phyloP scores from a whole-genome alignment of 2,113 vertebrate species.

The Fulica atra region DNA sequence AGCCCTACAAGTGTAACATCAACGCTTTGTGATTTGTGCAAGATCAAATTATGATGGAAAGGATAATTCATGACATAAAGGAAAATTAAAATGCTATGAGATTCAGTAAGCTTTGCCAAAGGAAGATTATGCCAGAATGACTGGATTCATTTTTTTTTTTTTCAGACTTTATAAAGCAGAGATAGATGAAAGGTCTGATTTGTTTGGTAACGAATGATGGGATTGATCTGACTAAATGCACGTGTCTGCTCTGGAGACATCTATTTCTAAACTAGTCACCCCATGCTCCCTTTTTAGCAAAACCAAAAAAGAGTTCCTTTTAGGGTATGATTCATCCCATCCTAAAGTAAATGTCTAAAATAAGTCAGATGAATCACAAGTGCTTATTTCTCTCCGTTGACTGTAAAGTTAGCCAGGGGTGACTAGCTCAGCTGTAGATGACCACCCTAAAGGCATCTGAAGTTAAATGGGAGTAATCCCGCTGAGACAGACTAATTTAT shows the following conservation, averaged over 20 bases:
- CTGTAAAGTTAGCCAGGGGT: neutral
- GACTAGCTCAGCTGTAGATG: neutral
- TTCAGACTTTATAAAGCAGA: neutral
- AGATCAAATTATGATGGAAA: neutral
- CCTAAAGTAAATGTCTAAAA: neutral
- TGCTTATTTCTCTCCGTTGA: neutral
- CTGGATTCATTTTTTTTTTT: neutral
- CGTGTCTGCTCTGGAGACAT: neutral
- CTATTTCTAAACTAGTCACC: neutral
- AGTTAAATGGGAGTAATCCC: neutral
- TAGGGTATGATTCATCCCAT: neutral
- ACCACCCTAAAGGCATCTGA: constrained; percentile 14
- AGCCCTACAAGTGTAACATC: neutral
- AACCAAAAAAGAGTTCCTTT: neutral
- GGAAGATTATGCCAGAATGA: neutral
- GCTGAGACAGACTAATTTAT: constrained; percentile 17
- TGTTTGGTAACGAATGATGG: neutral
- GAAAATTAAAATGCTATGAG: neutral
- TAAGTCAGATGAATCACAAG: constrained; percentile 14
- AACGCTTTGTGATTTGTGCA: neutral
- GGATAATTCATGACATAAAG: neutral
- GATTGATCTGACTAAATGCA: neutral
- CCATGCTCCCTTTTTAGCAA: neutral
- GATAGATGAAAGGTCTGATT: neutral
- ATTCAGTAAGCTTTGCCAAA: neutral